These are phyloP conservation scores for Gymnothorax reevesii DNA, from an alignment of 2,797 vertebrate species.

Conservation along the genomic window DNA sequence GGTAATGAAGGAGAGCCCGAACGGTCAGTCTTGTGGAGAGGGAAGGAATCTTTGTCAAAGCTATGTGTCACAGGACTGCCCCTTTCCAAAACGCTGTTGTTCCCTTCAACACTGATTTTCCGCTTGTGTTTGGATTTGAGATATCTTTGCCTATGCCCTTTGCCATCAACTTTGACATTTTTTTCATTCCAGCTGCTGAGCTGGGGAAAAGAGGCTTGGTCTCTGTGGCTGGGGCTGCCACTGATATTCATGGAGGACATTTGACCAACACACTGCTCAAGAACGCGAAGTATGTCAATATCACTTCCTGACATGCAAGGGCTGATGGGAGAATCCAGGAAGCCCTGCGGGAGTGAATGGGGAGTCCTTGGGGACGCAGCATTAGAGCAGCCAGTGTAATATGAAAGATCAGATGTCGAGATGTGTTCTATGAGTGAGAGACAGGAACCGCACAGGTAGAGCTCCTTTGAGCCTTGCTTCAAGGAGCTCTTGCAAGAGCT, in stretches of 20 bases:
- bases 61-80: not conserved
- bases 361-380: constrained; percentile 46
- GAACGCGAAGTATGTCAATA: constrained; percentile 58
- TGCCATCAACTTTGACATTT: constrained; percentile 11
- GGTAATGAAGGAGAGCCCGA: constrained; percentile 14
- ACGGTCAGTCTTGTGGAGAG: not conserved
- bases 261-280: constrained; percentile 68
- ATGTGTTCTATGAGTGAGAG: constrained; percentile 59
- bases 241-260: constrained; percentile 70
- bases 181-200: constrained; percentile 36
- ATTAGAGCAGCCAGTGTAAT: constrained; percentile 26
- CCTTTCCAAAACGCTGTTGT: not conserved
- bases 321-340: constrained; percentile 53
- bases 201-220: not conserved
- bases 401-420: constrained; percentile 50
- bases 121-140: constrained; percentile 42
- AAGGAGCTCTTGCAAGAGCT: constrained; percentile 51
- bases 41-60: not conserved
- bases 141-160: constrained; percentile 37
- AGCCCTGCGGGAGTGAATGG: constrained; percentile 40
- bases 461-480: constrained; percentile 55
- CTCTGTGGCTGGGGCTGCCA: constrained; percentile 43
- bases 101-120: not conserved
- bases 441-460: constrained; percentile 67
- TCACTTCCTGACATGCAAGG: constrained; percentile 54